Conservation (phyloP, 2,888 invertebrate species). For the Cataglyphis livida region DNA sequence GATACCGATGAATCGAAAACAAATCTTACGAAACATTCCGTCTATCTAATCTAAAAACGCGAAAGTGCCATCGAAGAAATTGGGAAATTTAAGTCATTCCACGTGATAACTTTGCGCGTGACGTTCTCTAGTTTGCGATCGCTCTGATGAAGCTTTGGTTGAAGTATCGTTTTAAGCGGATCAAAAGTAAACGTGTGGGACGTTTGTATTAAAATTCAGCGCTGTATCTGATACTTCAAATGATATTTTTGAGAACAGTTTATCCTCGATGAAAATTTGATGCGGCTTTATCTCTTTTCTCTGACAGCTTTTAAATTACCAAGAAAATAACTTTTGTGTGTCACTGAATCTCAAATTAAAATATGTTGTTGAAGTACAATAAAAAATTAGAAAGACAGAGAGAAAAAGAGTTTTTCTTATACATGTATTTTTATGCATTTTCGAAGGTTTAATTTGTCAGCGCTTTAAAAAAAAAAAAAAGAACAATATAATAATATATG, state of each 20-base stretch:
- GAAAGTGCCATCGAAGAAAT: constrained; percentile 10
- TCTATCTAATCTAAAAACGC: background rate
- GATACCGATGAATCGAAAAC: constrained; percentile 4
- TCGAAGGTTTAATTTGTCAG: background rate
- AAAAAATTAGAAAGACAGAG: background rate
- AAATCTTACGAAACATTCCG: constrained; percentile 11
- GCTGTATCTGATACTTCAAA: background rate
- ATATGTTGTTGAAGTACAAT: background rate
- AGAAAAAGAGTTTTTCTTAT: background rate
- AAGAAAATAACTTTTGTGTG: background rate
- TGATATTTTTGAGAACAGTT: background rate
- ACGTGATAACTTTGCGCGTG: background rate
- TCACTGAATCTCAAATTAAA: background rate
- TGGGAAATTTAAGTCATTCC: constrained; percentile 18
- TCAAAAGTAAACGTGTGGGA: background rate
- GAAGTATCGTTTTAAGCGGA: background rate
- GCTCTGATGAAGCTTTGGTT: background rate
- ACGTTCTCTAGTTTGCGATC: background rate
- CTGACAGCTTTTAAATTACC: background rate
- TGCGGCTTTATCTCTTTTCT: background rate
- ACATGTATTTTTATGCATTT: background rate
- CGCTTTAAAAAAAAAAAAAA: background rate
- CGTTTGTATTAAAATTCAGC: constrained; percentile 37
- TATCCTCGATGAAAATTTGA: constrained; percentile 11
- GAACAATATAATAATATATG: background rate